Conservation (phyloP, 2,888 invertebrate genomes). For the Cephus runcator region DNA sequence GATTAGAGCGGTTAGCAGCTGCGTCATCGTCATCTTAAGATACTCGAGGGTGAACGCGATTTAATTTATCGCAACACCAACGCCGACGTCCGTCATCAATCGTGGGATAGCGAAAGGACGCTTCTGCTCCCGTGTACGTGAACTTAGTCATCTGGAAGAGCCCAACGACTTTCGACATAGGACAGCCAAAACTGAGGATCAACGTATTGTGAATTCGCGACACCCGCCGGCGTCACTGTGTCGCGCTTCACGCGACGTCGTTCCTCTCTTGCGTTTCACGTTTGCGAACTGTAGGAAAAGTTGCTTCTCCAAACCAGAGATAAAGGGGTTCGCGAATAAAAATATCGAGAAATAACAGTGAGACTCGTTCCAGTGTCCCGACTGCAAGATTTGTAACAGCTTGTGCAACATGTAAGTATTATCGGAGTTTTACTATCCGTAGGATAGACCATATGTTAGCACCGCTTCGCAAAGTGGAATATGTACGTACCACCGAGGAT, state of each 20-base stretch:
- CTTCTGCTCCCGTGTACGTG: background rate
- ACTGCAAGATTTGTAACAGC: background rate
- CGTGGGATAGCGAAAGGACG: background rate
- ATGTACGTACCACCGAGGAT: background rate
- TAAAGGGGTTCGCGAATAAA: background rate
- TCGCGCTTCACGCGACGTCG: background rate
- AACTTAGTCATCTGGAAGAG: background rate
- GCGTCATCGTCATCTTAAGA: background rate
- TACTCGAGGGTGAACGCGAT: background rate
- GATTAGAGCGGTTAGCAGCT: background rate
- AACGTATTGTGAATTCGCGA: background rate
- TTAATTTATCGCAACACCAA: background rate
- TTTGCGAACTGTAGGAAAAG: background rate
- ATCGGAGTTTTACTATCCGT: background rate
- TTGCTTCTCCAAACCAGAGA: background rate
- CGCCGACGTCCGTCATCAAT: background rate
- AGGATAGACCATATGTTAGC: background rate
- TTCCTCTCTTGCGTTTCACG: background rate
- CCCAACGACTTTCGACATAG: background rate
- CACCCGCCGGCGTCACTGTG: background rate
- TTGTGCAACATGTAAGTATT: background rate
- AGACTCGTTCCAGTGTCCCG: background rate
- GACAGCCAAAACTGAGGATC: background rate
- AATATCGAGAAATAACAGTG: background rate
- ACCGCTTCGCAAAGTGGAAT: background rate